phyloP scores from a whole-genome alignment of 2,888 invertebrate species.

The Oscheius onirici region DNA sequence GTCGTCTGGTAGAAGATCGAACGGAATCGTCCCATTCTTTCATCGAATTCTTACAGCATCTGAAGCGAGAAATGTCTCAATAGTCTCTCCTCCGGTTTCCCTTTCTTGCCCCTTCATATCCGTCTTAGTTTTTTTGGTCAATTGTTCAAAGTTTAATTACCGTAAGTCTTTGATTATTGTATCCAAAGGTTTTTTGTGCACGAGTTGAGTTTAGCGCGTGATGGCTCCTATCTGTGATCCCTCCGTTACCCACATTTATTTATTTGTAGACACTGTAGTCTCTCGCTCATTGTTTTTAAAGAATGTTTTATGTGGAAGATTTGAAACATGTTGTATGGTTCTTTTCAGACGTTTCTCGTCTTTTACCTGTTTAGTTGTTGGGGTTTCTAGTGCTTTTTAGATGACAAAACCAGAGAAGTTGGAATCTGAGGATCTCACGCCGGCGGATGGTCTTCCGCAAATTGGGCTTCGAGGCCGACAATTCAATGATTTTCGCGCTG shows the following conservation, averaged over 20 bases:
- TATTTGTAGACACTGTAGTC: slow-evolving; percentile 2
- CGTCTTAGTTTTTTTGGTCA: neutral
- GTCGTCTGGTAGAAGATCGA: slow-evolving; percentile 91
- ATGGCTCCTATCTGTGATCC: slow-evolving; percentile 17
- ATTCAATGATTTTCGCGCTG: slow-evolving; percentile 6
- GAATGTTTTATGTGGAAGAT: slow-evolving; percentile 8
- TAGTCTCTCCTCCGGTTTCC: slow-evolving; percentile 1
- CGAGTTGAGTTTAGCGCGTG: neutral
- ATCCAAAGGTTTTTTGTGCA: slow-evolving; percentile 11
- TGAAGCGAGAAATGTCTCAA: slow-evolving; percentile 65
- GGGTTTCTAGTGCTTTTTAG: neutral
- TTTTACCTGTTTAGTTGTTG: neutral
- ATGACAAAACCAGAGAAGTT: slow-evolving; percentile 1
- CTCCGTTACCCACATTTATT: slow-evolving; percentile 5
- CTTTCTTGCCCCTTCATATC: slow-evolving; percentile 1
- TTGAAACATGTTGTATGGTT: neutral
- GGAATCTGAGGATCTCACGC: slow-evolving; percentile 8
- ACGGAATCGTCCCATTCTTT: slow-evolving; percentile 93
- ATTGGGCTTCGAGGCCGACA: neutral
- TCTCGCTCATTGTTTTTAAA: neutral
- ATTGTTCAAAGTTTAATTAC: neutral
- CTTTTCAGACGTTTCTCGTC: neutral
- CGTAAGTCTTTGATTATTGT: slow-evolving; percentile 4
- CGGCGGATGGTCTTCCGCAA: neutral
- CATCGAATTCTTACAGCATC: slow-evolving; percentile 95